Evolutionary conservation across 2,888 invertebrate genomes (phyloP).

Genomic region (Hirtodrosophila histrioides): DNA sequence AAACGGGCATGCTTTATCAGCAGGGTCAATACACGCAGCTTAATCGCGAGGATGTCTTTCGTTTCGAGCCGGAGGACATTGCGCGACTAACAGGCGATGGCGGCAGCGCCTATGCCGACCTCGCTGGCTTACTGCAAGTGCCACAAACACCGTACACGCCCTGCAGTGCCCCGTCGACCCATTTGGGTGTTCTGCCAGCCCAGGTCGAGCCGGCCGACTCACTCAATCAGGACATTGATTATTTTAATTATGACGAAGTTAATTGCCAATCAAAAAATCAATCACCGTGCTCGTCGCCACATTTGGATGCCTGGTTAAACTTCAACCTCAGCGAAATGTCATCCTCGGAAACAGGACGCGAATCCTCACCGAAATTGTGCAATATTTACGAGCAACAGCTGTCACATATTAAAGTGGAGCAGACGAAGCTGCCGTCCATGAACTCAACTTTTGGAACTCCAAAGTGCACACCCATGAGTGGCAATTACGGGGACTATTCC

Average conservation of each 20-base stretch:
- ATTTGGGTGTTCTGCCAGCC: conserved; percentile 1
- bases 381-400: conserved; percentile 61
- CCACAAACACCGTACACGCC: conserved; percentile 70
- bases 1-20: conserved; percentile 60
- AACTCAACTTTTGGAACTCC: conserved; percentile 82
- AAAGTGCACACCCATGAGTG: conserved; percentile 73
- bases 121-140: conserved; percentile 42
- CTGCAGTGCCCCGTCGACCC: conserved; percentile 50
- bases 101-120: conserved; percentile 31
- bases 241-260: conserved; percentile 84
- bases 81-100: conserved; percentile 78
- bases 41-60: conserved; percentile 82
- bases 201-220: conserved; percentile 32
- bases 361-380: conserved; percentile 68
- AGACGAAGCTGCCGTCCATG: conserved; percentile 82
- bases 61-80: conserved; percentile 84
- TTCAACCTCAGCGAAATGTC: conserved; percentile 76
- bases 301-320: conserved; percentile 84
- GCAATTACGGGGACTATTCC: conserved; percentile 57
- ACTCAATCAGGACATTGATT: conserved; percentile 82
- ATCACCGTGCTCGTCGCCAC: conserved; percentile 84
- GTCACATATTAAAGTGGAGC: conserved; percentile 29
- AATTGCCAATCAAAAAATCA: conserved; percentile 85
- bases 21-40: conserved; percentile 73
- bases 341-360: conserved; percentile 17